Evolutionary conservation across 2,113 vertebrate species (phyloP).

Genomic region (Caretta caretta): DNA sequence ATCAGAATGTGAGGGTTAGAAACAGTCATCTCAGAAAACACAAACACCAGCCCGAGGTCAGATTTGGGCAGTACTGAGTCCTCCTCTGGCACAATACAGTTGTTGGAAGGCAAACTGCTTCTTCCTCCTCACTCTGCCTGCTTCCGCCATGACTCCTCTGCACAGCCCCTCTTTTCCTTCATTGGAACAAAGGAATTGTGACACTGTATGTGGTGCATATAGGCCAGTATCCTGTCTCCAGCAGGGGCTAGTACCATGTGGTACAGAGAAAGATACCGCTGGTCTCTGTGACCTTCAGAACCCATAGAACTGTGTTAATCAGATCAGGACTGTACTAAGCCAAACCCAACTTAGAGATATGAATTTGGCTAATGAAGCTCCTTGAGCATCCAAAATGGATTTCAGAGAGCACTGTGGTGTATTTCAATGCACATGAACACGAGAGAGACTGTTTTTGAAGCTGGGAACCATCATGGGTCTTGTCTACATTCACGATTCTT

Average conservation of each 20-base stretch:
- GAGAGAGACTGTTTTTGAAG: constrained; percentile 27
- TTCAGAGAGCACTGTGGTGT: background rate
- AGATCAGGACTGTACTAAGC: constrained; percentile 53
- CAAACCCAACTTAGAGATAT: constrained; percentile 70
- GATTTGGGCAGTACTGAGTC: background rate
- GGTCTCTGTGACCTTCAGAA: constrained; percentile 58
- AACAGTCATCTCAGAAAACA: background rate
- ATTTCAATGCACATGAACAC: background rate
- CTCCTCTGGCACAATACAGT: background rate
- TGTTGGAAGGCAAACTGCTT: constrained; percentile 55
- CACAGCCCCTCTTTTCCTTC: constrained; percentile 28
- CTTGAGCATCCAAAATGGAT: background rate
- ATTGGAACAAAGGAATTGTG: constrained; percentile 49
- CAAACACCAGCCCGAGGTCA: too few relatives aligned
- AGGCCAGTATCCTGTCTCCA: background rate
- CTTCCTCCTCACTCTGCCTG: constrained; percentile 65
- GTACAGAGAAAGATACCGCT: constrained; percentile 55
- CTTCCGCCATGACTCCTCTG: constrained; percentile 40
- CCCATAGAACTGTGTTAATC: constrained; percentile 53
- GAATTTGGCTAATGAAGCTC: constrained; percentile 44
- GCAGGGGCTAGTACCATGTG: constrained; percentile 51
- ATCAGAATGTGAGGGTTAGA: background rate
- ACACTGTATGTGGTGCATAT: constrained; percentile 28
- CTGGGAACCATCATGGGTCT: constrained; percentile 1
- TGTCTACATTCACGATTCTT: background rate